Base-by-base conservation (phyloP, 2,113 vertebrate species). In the Catharus minimus region DNA sequence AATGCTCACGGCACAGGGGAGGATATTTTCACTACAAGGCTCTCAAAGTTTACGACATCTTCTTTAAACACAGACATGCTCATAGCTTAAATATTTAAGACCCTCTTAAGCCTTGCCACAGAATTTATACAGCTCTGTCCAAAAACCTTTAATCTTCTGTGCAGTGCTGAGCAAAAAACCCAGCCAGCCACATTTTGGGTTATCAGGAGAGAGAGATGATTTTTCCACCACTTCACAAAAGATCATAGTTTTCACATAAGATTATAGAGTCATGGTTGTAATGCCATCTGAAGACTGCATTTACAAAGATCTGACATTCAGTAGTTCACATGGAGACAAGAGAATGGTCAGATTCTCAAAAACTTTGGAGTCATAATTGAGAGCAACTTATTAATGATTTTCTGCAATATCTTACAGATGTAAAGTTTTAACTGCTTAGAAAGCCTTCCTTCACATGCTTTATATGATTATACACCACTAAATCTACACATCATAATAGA, bases 31-130 rank as follows among this genome's bases (percentile, higher is more conserved):
- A 76, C 38, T n/a, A 64, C 26, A 24, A 66, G 68, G 79, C 36
- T 22, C 65, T 38, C 30, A 53, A 67, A 87, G 32, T 71, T 86
- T n/a, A 79, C 10, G 0, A 49, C 0, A 0, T 32, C 75, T 69
- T 86, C 71, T 82, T 87, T 55, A 76, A 85, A 76, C 58, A 56
- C 27, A 49, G 58, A 36, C 76, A 66, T 12, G 9, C 32, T 86
- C 56, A 78, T 12, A 67, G 41, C 43, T 80, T 27, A 66, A 61
- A 58, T 44, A 84, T 44, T 65, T 85, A 62, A 80, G 66, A 66
- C 19, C 13, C 39, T 55, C 83, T 61, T 27, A 41, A 93, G 62
- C 41, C 46, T 83, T 36, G 43, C 22, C 68, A 82, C 4, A 21
- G 46, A 84, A 88, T 68, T 71, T 50, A 81, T 23, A n/a, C 50